Evolutionary conservation across 2,888 invertebrate species (phyloP).

Genomic region (Eupsilia transversa): DNA sequence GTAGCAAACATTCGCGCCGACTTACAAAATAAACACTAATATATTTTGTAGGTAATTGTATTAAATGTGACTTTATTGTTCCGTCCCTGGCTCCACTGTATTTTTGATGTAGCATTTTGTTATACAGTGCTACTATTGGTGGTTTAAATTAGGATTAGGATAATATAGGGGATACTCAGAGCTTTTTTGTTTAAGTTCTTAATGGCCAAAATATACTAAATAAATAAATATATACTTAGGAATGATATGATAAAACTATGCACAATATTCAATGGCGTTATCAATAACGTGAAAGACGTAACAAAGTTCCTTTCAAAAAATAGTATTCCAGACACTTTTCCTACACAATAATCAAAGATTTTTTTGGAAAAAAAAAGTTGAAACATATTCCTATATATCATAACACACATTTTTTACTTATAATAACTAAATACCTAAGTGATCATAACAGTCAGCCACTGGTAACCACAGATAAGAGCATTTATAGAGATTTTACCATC

Average conservation of each 20-base stretch:
- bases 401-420: background rate
- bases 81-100: conserved; percentile 77
- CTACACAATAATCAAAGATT: background rate
- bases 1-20: conserved; percentile 79
- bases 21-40: conserved; percentile 88
- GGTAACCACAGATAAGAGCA: background rate
- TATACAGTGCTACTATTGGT: conserved; percentile 21
- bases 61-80: conserved; percentile 88
- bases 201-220: no score
- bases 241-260: background rate
- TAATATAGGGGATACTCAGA: background rate
- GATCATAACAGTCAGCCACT: background rate
- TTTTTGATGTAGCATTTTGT: conserved; percentile 74
- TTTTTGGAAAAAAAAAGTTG: background rate
- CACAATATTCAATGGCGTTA: no score
- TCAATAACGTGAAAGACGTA: background rate
- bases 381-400: background rate
- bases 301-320: background rate
- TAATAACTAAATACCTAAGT: background rate
- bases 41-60: conserved; percentile 87
- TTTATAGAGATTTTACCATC: conserved; percentile 15
- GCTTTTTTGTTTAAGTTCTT: background rate
- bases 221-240: no score
- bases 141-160: conserved; percentile 18
- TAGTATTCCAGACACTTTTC: no score